phyloP scores from a whole-genome alignment of 2,888 invertebrate genomes.

The Lacanobia wlatinum region DNA sequence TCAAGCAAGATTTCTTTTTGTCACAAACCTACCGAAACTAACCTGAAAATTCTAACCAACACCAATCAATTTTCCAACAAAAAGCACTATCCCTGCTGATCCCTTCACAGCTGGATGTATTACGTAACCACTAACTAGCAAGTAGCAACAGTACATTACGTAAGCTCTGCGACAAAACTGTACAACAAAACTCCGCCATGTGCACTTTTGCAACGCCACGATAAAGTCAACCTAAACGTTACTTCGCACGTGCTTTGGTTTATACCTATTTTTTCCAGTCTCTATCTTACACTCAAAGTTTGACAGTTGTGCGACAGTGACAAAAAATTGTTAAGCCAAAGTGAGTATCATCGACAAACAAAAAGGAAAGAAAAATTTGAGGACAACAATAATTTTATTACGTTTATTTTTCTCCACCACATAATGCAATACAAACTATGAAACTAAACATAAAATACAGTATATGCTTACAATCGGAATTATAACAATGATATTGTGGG shows the following conservation, averaged over 20 bases:
- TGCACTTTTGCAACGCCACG: constrained; percentile 11
- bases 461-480: too few relatives aligned
- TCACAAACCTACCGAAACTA: background rate
- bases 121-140: background rate
- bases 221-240: background rate
- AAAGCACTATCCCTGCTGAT: background rate
- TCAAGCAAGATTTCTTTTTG: background rate
- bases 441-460: too few relatives aligned
- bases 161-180: constrained; percentile 50
- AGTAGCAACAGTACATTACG: constrained; percentile 24
- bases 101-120: background rate
- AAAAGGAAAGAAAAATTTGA: too few relatives aligned
- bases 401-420: too few relatives aligned
- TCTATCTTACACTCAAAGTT: background rate
- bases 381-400: too few relatives aligned
- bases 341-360: background rate
- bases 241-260: background rate
- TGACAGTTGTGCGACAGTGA: background rate
- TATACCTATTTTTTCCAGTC: too few relatives aligned
- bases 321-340: background rate
- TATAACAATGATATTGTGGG: too few relatives aligned
- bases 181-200: constrained; percentile 1
- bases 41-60: background rate
- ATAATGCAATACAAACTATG: too few relatives aligned
- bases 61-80: background rate